Evolutionary conservation across 92 coral and sea anemone species (phyloP), one percentile per base, ranked within the genome.

Genomic region (Actinernus sp.): DNA sequence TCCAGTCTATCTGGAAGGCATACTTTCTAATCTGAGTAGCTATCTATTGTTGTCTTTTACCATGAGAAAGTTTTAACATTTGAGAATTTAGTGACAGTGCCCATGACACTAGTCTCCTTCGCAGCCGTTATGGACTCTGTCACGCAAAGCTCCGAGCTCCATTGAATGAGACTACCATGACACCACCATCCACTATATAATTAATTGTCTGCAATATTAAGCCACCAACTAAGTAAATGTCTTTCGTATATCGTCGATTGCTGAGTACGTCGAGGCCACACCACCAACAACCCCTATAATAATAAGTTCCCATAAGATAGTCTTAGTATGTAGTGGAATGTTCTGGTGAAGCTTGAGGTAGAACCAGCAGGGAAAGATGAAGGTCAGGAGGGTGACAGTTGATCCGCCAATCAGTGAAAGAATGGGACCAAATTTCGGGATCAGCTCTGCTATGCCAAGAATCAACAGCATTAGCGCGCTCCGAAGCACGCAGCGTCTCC

Each of bases 381-480:
- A 93, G 4, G 98, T 93, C 22, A 93, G 74, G 4, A 84, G 72
- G 7, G 88, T 84, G 2, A 88, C 87, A 13, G 98, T 82, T 20
- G 98, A 93, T 3, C 97, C 96, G 13, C 98, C 98, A 50, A 89
- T 85, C 0, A 93, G 89, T 18, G 96, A 82, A 45, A 93, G 88
- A 55, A 93, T 90, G 52, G 92, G 98, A 25, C 98, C 97, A 64
- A 93, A 93, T 57, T 93, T 87, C 9, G 98, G 98, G 11, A 93
- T 78, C 33, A 81, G 70, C 49, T 90, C 93, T 0, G 93, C 96
- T 17, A 93, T 58, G 58, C 91, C 98, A 8, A 90, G 89, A 36
- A 93, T 86, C 16, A 89, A 48, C 32, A 84, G 40, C 93, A 93
- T 81, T 9, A 93, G 88, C 3, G 22, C 45, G 14, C 96, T 61